These are phyloP conservation scores for Alosa sapidissima DNA, from an alignment of 2,797 vertebrate genomes.

Conservation along the genomic window DNA sequence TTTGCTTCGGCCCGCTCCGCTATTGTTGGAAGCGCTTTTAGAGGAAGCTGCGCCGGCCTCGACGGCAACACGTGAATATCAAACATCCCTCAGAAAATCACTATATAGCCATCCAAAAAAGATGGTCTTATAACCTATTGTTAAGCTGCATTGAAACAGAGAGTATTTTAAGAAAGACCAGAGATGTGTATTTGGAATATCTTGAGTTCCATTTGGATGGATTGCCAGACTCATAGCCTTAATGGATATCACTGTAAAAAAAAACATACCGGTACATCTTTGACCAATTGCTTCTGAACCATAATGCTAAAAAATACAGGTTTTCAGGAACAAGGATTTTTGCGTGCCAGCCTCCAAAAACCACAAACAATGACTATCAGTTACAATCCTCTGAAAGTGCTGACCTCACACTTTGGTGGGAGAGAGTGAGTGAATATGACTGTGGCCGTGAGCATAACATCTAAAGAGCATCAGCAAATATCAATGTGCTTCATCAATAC, in stretches of 20 bases:
- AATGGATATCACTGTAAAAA: constrained; percentile 9
- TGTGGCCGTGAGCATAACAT: background rate
- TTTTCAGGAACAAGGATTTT: background rate
- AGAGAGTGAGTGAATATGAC: background rate
- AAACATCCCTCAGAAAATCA: background rate
- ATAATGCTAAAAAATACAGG: background rate
- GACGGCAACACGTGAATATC: background rate
- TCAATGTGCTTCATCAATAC: background rate
- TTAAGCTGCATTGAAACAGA: background rate
- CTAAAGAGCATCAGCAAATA: constrained; percentile 19
- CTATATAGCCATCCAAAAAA: background rate
- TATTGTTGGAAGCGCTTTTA: constrained; percentile 15
- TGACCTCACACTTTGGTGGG: background rate
- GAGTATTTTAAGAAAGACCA: background rate
- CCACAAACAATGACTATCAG: background rate
- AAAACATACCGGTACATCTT: background rate
- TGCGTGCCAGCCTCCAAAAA: background rate
- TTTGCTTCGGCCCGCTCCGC: background rate
- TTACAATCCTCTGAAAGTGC: background rate
- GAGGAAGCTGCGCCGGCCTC: background rate
- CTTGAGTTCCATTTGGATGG: background rate
- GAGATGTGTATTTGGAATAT: background rate
- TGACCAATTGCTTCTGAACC: background rate
- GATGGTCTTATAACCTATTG: background rate
- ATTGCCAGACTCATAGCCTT: constrained; percentile 1